Percentiles rank a stretch among this genome's conserved stretches.
Conservation (phyloP, 2,113 vertebrate genomes). For the Recurvirostra avosetta region DNA sequence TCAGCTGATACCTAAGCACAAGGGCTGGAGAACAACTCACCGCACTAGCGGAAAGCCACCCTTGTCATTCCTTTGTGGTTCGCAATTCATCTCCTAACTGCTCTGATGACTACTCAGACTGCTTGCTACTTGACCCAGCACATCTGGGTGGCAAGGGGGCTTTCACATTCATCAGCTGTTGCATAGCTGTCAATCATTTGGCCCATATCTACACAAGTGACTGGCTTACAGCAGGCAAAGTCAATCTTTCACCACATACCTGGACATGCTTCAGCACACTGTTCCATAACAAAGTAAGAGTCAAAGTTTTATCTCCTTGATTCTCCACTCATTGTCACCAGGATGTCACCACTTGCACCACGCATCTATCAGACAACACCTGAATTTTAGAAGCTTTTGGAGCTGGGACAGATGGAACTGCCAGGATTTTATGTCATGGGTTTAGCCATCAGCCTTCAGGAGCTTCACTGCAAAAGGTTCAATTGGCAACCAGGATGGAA, state of each 20-base stretch:
- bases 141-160: background rate
- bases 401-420: background rate
- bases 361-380: rapidly evolving
- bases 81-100: background rate
- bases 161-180: background rate
- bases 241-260: background rate
- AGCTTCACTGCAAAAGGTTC: background rate
- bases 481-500: background rate
- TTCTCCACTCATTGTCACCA: background rate
- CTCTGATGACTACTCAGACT: background rate
- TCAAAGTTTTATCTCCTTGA: background rate
- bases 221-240: background rate
- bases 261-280: background rate
- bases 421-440: background rate
- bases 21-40: background rate
- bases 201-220: background rate
- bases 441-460: background rate
- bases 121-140: background rate
- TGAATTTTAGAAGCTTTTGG: background rate
- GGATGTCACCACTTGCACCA: background rate
- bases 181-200: background rate
- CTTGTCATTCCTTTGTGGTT: background rate
- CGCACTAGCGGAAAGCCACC: background rate
- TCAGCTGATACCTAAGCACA: background rate
- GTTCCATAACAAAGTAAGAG: background rate